Evolutionary conservation across 1,140 invertebrate genomes (phyloP), one percentile per base, ranked within the genome.

Genomic region (Matsumurasca onukii): DNA sequence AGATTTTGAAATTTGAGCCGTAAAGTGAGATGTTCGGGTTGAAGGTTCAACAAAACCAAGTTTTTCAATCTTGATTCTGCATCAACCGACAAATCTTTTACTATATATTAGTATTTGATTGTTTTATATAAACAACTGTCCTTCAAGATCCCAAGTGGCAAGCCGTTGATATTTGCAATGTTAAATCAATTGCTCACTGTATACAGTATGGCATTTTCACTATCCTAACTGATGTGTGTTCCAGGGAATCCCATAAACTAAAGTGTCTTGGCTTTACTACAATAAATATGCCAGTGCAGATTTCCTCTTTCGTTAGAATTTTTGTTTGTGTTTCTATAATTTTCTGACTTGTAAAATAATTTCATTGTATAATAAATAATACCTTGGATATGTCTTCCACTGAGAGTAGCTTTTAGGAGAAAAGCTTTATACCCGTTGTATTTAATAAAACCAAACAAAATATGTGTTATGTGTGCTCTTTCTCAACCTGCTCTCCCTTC

Each of bases 401-500:
- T 59, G 25, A 24, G 3, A 59, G 22, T 13, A 12, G 13, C n/a
- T 59, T 29, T 59, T 29, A n/a, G 20, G 20, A 3, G 12, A 59
- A 59, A 27, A 59, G 25, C 55, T 59, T 59, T 59, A 59, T 27
- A 59, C 30, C 55, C 25, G 55, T 59, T 59, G 55, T 59, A 59
- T 59, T 59, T 59, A 39, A 39, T 39, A 39, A 39, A 39, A n/a
- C n/a, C n/a, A n/a, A n/a, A n/a, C n/a, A n/a, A n/a, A n/a, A n/a
- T n/a, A n/a, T n/a, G n/a, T n/a, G n/a, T n/a, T n/a, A n/a, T n/a
- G n/a, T n/a, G n/a, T n/a, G n/a, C n/a, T n/a, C n/a, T n/a, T n/a
- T n/a, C n/a, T n/a, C n/a, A n/a, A n/a, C n/a, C n/a, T n/a, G n/a
- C n/a, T n/a, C n/a, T n/a, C n/a, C n/a, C n/a, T n/a, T n/a, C n/a